Evolutionary conservation across 1,140 invertebrate species (phyloP).

Genomic region (Megalopta genalis): DNA sequence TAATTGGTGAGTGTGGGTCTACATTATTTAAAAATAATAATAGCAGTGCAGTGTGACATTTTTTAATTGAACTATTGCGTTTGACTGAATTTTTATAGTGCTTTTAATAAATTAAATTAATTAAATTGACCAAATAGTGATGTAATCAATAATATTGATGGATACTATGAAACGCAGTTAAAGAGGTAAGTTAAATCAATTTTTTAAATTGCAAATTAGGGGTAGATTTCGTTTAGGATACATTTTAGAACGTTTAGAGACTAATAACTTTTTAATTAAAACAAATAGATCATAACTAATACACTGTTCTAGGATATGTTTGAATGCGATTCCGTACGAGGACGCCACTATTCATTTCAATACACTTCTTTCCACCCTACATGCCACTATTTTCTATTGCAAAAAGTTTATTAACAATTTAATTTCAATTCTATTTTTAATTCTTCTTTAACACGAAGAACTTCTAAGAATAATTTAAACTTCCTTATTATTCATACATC

Average conservation of each 20-base stretch:
- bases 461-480: too few relatives aligned
- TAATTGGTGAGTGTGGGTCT: neutral
- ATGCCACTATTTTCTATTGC: neutral
- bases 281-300: neutral
- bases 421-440: too few relatives aligned
- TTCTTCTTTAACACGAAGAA: too few relatives aligned
- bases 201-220: neutral
- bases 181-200: neutral
- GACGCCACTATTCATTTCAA: conserved; percentile 26
- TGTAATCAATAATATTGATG: neutral
- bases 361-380: neutral
- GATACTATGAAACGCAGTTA: neutral
- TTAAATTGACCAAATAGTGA: neutral
- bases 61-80: too few relatives aligned
- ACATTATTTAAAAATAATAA: neutral
- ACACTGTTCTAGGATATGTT: neutral
- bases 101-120: neutral
- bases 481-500: too few relatives aligned
- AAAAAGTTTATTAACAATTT: neutral
- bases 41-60: too few relatives aligned
- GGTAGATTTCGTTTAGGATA: neutral
- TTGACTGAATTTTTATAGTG: neutral
- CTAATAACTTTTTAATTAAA: neutral
- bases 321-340: conserved; percentile 15
- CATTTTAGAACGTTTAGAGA: neutral